A percentile compares a stretch with the other conserved stretches of the same genome.
phyloP scores from a whole-genome alignment of 2,113 vertebrate genomes.

The Oncorhynchus kisutch region DNA sequence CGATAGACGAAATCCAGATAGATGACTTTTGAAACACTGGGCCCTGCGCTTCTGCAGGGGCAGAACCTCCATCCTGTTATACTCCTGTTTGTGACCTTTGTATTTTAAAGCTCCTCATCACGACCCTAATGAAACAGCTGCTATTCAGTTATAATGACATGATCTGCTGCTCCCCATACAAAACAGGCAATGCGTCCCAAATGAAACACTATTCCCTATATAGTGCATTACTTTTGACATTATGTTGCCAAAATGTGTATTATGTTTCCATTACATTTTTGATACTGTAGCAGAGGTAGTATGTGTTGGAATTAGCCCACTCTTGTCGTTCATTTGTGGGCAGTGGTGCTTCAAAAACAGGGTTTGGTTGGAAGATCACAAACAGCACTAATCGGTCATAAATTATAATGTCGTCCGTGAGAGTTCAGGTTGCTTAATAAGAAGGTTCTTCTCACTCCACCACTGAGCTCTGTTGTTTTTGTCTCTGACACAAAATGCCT shows the following conservation, averaged over 20 bases:
- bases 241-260: neutral
- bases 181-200: neutral
- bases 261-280: neutral
- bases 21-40: no score
- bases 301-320: neutral
- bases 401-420: slow-evolving; percentile 4
- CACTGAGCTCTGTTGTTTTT: neutral
- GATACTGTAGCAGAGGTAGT: neutral
- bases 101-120: neutral
- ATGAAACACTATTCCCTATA: no score
- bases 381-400: slow-evolving; percentile 20
- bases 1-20: no score
- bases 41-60: neutral
- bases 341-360: neutral
- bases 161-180: neutral
- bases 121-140: neutral
- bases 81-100: slow-evolving; percentile 1
- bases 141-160: neutral
- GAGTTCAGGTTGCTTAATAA: slow-evolving; percentile 1
- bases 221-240: neutral
- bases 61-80: neutral
- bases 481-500: slow-evolving; percentile 14
- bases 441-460: neutral
- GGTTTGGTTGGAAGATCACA: slow-evolving; percentile 5
- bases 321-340: slow-evolving; percentile 6